Conservation (phyloP, 2,888 invertebrate genomes). For the Drosophila helvetica region DNA sequence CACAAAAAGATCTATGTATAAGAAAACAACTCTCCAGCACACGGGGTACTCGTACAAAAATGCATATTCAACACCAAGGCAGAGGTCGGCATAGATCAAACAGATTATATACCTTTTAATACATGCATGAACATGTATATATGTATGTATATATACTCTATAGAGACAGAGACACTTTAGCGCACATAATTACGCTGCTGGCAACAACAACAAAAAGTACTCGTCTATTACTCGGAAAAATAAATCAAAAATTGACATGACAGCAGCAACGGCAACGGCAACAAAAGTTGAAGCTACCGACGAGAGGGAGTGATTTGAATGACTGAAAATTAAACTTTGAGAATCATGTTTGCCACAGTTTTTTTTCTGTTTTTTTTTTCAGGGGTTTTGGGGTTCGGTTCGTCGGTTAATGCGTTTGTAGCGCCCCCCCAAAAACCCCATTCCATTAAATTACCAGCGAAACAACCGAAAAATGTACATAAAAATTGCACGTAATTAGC, state of each 20-base stretch:
- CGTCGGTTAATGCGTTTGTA: constrained; percentile 12
- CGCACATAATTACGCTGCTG: constrained; percentile 33
- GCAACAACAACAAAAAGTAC: constrained; percentile 51
- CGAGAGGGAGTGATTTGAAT: constrained; percentile 6
- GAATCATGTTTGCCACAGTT: constrained; percentile 39
- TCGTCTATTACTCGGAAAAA: constrained; percentile 64
- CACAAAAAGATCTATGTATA: not conserved
- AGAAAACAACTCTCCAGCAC: not conserved
- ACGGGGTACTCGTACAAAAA: constrained; percentile 17
- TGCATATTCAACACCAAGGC: constrained; percentile 55
- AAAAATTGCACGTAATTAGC: constrained; percentile 67
- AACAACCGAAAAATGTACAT: constrained; percentile 51
- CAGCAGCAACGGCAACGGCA: constrained; percentile 45
- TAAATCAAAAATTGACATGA: constrained; percentile 74
- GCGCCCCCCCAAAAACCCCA: not conserved
- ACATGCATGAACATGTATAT: constrained; percentile 15
- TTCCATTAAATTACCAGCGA: constrained; percentile 53
- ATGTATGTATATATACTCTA: constrained; percentile 3
- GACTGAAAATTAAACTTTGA: constrained; percentile 27
- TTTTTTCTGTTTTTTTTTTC: not conserved
- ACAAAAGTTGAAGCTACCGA: constrained; percentile 43
- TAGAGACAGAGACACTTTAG: constrained; percentile 24
- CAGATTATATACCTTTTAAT: constrained; percentile 54
- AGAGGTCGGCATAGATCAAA: constrained; percentile 72
- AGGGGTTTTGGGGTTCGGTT: not conserved